Base-by-base conservation (phyloP, 2,888 invertebrate genomes). In the Hyalella azteca region DNA sequence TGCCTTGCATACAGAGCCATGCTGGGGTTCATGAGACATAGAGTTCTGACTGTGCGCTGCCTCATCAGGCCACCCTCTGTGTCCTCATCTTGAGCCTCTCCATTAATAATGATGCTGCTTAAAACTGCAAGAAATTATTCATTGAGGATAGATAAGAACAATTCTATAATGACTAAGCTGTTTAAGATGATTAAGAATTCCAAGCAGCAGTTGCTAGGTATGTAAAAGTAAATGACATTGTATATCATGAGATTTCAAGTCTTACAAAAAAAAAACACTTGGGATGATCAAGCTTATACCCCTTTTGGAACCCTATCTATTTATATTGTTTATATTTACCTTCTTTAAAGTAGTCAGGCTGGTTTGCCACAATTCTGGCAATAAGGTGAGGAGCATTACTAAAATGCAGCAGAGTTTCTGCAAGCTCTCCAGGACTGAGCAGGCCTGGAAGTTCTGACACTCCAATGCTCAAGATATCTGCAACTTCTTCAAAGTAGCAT, bases 401-500 rank as follows among this genome's bases (percentile, higher is more conserved):
- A 0, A 97, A 93, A 89, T 95, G 93, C 1, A 98, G 89, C 29
- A 98, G 88, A 0, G 95, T 94, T 89, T 98, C 97, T 7, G 94
- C 92, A 13, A 90, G 88, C 79, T 85, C 82, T n/a, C 81, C 81
- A 32, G 85, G 81, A 19, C 80, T 82, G 3, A 98, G 89, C 75
- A 97, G 90, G 78, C 94, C 94, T 0, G 97, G 97, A 49, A 98
- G 89, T 88, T 98, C 97, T 11, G 97, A 96, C 80, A 97, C 90
- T 41, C 96, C 95, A 81, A 98, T 96, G 87, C 96, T 96, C 77
- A 98, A 91, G 0, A 97, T 95, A 89, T 97, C 97, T 59, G 95
- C 94, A 54, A 98, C 93, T 88, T 98, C 97, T 87, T 97, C 97
- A 86, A 97, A 91, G 87, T 97, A 98, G 0, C 97, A 95, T 86